These are phyloP conservation scores for Ceratoteleas bidentatus DNA, from an alignment of 1,140 invertebrate genomes.

Conservation along the genomic window DNA sequence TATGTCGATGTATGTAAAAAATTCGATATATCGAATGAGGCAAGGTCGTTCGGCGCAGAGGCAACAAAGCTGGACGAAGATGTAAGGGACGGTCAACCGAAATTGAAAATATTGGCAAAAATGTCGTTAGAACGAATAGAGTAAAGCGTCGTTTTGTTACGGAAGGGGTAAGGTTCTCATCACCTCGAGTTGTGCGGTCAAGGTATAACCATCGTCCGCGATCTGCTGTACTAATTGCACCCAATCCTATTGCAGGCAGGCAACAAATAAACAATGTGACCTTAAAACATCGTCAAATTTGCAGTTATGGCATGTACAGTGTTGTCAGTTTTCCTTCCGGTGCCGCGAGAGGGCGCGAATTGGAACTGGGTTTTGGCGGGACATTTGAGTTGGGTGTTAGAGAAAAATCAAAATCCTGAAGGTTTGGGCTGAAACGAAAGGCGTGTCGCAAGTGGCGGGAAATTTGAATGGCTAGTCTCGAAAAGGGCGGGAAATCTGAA, in stretches of 20 bases:
- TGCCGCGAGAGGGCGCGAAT: background rate
- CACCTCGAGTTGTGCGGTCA: conserved; percentile 89
- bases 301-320: conserved; percentile 28
- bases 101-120: conserved; percentile 60
- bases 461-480: background rate
- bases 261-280: conserved; percentile 78
- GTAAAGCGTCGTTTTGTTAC: conserved; percentile 54
- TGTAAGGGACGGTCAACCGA: conserved; percentile 50
- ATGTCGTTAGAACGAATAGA: conserved; percentile 53
- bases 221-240: conserved; percentile 90
- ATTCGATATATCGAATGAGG: conserved; percentile 11
- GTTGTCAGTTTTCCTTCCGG: conserved; percentile 15
- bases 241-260: conserved; percentile 86
- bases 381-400: background rate
- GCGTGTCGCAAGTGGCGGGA: background rate
- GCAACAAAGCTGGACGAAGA: conserved; percentile 52
- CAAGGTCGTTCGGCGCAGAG: conserved; percentile 42
- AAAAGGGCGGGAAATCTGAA: background rate
- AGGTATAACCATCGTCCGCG: conserved; percentile 88
- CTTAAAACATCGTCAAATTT: conserved; percentile 68
- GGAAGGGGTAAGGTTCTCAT: conserved; percentile 75
- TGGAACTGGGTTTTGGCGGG: background rate
- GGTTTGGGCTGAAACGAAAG: no score
- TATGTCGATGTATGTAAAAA: background rate
- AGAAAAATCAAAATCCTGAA: background rate